These are phyloP conservation scores for Scophthalmus maximus DNA, from an alignment of 2,113 vertebrate species.

Conservation along the genomic window DNA sequence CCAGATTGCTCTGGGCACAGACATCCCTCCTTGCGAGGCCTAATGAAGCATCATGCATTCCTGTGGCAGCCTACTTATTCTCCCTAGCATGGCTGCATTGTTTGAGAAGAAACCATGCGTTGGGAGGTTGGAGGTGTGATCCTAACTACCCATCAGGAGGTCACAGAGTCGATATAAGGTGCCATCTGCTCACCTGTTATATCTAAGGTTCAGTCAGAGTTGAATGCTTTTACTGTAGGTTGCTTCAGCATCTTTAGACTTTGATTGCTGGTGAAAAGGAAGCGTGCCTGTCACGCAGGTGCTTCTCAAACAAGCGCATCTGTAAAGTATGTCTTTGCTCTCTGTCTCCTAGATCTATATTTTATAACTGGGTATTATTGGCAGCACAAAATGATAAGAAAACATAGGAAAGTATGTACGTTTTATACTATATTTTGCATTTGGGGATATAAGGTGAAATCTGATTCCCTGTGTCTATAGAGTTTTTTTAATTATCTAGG, in stretches of 20 bases:
- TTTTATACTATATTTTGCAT: no score
- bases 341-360: neutral
- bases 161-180: slow-evolving; percentile 36
- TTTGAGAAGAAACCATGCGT: slow-evolving; percentile 43
- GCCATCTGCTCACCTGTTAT: slow-evolving; percentile 60
- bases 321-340: neutral
- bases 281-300: neutral
- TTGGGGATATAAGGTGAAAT: no score
- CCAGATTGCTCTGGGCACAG: slow-evolving; percentile 65
- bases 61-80: slow-evolving; percentile 74
- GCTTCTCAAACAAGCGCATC: neutral
- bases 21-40: slow-evolving; percentile 67
- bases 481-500: neutral
- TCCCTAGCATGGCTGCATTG: slow-evolving; percentile 53
- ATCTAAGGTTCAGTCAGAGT: slow-evolving; percentile 30
- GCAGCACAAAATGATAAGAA: neutral
- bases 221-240: slow-evolving; percentile 13
- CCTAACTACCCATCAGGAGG: slow-evolving; percentile 57
- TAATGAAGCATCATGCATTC: slow-evolving; percentile 76
- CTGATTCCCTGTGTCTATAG: no score
- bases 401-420: neutral
- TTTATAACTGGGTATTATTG: neutral
- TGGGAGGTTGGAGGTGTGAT: slow-evolving; percentile 61
- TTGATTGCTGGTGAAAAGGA: neutral
- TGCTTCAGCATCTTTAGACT: neutral